phyloP scores from a whole-genome alignment of 2,888 invertebrate genomes.

The Kryphioiulus occultus region DNA sequence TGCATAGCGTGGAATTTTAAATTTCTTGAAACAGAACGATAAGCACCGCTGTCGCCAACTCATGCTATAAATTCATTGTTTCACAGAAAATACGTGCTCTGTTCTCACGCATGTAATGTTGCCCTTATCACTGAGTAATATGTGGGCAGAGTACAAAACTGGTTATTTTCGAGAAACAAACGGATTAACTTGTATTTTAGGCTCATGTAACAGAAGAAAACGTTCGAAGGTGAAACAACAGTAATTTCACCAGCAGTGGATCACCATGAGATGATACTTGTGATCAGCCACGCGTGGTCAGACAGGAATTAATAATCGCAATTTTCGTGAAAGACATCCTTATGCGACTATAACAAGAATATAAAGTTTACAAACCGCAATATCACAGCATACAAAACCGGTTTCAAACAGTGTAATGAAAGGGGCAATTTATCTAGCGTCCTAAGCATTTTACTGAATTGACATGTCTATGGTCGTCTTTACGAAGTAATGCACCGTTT shows the following conservation, averaged over 20 bases:
- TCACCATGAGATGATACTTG: not conserved
- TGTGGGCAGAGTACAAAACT: not conserved
- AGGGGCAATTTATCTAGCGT: too few species aligned
- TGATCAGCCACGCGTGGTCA: not conserved
- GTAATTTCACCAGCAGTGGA: not conserved
- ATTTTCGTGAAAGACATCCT: too few species aligned
- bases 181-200: not conserved
- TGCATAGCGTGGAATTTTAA: not conserved
- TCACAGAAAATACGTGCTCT: not conserved
- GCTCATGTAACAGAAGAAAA: not conserved
- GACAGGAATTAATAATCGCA: too few species aligned
- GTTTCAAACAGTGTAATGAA: too few species aligned
- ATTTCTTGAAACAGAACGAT: not conserved
- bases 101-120: not conserved
- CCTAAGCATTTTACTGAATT: too few species aligned
- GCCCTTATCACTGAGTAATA: not conserved
- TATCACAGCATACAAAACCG: too few species aligned
- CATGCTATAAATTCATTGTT: not conserved
- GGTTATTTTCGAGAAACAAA: not conserved
- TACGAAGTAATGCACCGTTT: too few species aligned
- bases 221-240: not conserved
- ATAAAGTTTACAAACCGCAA: too few species aligned
- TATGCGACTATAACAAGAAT: too few species aligned
- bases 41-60: not conserved
- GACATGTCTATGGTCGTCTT: too few species aligned